These are phyloP conservation scores for Lutraria rhynchaena DNA, from an alignment of 1,140 invertebrate genomes.

Conservation along the genomic window DNA sequence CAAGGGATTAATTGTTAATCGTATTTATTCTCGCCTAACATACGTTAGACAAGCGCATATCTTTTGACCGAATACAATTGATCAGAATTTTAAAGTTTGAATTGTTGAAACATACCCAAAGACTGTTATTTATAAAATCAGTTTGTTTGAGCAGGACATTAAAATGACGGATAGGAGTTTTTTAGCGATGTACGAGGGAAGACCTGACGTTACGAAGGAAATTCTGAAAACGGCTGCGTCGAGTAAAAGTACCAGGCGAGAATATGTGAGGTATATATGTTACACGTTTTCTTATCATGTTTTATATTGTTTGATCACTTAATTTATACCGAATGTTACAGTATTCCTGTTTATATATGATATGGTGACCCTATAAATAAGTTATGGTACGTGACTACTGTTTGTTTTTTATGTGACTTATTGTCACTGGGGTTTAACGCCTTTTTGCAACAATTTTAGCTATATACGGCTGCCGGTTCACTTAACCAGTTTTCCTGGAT, in stretches of 20 bases:
- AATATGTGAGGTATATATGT: constrained; percentile 31
- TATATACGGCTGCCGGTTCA: no score
- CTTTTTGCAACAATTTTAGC: background rate
- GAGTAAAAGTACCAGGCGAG: constrained; percentile 13
- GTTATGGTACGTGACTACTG: background rate
- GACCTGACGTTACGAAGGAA: constrained; percentile 39
- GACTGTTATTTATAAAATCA: no score
- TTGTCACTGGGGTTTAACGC: background rate
- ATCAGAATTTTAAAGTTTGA: no score
- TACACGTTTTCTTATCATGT: background rate
- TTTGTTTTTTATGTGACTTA: background rate
- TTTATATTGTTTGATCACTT: background rate
- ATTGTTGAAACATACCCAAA: no score
- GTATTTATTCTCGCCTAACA: no score
- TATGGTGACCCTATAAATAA: background rate
- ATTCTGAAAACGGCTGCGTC: constrained; percentile 24
- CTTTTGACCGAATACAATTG: no score
- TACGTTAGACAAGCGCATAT: no score
- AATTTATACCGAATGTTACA: background rate
- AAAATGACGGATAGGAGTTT: no score
- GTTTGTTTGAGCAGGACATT: no score
- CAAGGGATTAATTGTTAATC: no score
- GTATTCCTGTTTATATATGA: background rate
- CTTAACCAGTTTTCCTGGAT: no score
- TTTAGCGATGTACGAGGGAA: background rate